Evolutionary conservation across 2,888 invertebrate genomes (phyloP).

Genomic region (Himalopsyche tibetana): DNA sequence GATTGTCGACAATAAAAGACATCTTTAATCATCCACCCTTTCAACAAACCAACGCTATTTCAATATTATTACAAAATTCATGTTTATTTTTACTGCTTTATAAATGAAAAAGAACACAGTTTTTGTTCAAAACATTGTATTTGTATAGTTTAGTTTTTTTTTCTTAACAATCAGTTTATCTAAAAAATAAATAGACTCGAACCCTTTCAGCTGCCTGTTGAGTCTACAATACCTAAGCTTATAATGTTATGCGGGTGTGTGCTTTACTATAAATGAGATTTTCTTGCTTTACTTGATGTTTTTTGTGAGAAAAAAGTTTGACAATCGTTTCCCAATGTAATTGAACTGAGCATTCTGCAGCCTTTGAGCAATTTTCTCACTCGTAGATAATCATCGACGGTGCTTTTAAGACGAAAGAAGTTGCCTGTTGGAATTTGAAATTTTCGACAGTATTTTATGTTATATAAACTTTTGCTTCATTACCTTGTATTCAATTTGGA

Average conservation of each 20-base stretch:
- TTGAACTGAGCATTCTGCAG: slow-evolving; percentile 61
- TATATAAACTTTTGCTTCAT: slow-evolving; percentile 44
- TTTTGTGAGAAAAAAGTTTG: not conserved
- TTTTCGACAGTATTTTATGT: slow-evolving; percentile 45
- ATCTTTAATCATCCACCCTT: no score
- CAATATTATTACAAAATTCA: no score
- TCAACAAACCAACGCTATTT: no score
- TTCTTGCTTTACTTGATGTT: not conserved
- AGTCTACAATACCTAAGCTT: not conserved
- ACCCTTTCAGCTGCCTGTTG: no score
- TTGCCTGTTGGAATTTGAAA: slow-evolving; percentile 48
- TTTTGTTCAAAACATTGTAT: no score
- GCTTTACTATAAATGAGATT: slow-evolving; percentile 5
- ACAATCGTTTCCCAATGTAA: slow-evolving; percentile 54
- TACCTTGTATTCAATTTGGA: slow-evolving; percentile 42
- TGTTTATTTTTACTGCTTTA: no score
- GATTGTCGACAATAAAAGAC: no score
- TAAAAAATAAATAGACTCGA: no score
- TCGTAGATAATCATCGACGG: slow-evolving; percentile 56
- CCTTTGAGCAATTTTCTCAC: slow-evolving; percentile 64
- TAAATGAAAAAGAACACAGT: no score
- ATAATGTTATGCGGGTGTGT: slow-evolving; percentile 37
- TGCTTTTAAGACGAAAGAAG: slow-evolving; percentile 50
- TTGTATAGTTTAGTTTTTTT: no score
- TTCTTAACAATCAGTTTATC: no score